Conservation (phyloP, 2,113 vertebrate species). For the Dryoscopus gambensis region DNA sequence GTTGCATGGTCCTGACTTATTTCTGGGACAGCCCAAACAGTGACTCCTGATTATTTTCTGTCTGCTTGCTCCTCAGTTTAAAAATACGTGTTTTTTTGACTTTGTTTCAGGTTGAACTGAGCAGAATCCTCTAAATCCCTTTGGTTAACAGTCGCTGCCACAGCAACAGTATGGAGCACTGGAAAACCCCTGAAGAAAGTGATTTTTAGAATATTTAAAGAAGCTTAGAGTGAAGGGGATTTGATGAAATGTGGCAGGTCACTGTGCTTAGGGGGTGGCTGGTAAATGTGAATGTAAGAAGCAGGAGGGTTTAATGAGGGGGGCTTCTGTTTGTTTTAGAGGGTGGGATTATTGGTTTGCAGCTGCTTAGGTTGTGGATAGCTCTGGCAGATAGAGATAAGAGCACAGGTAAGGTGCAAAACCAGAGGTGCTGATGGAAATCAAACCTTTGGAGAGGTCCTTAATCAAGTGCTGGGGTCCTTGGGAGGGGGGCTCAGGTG, state of each 20-base stretch:
- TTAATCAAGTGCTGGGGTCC: background rate
- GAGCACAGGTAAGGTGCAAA: background rate
- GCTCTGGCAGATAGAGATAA: accelerated
- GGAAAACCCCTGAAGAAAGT: background rate
- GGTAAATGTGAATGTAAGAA: background rate
- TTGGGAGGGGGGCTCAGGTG: background rate
- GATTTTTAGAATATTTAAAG: background rate
- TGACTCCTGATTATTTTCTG: background rate
- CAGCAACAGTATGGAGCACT: background rate
- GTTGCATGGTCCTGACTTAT: background rate
- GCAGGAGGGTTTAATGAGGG: background rate
- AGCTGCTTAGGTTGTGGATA: background rate
- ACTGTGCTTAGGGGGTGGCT: background rate
- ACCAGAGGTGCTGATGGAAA: background rate
- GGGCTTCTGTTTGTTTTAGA: background rate
- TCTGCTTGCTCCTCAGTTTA: background rate
- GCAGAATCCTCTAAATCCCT: background rate
- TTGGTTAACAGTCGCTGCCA: background rate
- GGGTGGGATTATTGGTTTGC: background rate
- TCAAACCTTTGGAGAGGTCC: background rate
- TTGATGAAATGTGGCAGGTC: background rate
- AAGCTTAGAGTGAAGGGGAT: background rate
- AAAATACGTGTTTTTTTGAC: background rate
- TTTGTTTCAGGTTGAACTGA: background rate
- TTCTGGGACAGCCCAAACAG: background rate